phyloP scores from a whole-genome alignment of 2,888 invertebrate genomes.

The Dinocampus coccinellae region DNA sequence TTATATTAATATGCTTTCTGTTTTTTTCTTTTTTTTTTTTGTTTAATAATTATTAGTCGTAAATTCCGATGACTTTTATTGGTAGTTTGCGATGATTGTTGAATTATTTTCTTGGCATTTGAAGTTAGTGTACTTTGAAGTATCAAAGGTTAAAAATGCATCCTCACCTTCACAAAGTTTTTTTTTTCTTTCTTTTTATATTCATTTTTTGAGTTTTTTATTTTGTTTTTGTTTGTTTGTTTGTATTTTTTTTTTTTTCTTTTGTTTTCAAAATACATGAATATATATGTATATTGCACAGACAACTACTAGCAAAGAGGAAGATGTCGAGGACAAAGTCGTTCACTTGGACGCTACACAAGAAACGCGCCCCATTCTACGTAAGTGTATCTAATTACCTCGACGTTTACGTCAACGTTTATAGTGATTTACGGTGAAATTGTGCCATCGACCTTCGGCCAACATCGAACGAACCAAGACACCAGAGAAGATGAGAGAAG shows the following conservation, averaged over 20 bases:
- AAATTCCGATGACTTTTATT: constrained; percentile 25
- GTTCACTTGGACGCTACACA: constrained; percentile 45
- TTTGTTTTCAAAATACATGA: not conserved
- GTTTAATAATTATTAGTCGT: constrained; percentile 19
- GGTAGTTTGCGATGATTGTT: constrained; percentile 29
- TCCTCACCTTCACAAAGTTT: constrained; percentile 21
- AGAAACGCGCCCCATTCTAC: constrained; percentile 54
- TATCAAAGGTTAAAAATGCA: constrained; percentile 13
- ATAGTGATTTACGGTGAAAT: constrained; percentile 68
- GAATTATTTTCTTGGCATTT: constrained; percentile 33
- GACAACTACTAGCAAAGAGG: constrained; percentile 5
- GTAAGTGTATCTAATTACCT: constrained; percentile 68
- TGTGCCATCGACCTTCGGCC: constrained; percentile 65
- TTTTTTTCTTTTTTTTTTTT: too few species aligned
- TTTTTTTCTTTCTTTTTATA: constrained; percentile 25
- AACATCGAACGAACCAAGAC: constrained; percentile 29
- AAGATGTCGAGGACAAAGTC: constrained; percentile 47
- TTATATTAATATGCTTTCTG: not conserved
- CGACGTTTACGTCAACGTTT: constrained; percentile 68
- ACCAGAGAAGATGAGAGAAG: constrained; percentile 42
- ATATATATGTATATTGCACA: constrained; percentile 8
- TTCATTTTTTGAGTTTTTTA: too few species aligned
- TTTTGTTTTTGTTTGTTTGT: too few species aligned
- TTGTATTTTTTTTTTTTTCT: constrained; percentile 2
- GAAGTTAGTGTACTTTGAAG: not conserved